Evolutionary conservation across 1,140 invertebrate genomes (phyloP).

Genomic region (Meloidogyne floridensis): DNA sequence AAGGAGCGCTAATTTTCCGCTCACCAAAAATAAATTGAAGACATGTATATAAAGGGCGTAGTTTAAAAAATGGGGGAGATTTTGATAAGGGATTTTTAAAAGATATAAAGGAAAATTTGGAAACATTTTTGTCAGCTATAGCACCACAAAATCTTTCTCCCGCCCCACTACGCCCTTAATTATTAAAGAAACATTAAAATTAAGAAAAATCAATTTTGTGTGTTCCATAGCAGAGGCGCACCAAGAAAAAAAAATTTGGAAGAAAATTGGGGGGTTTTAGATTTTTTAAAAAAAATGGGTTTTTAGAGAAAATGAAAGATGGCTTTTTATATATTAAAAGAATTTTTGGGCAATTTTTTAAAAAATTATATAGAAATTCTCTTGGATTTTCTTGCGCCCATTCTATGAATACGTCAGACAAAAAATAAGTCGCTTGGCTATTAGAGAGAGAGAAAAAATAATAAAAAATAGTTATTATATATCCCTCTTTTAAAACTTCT

Average conservation of each 20-base stretch:
- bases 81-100: neutral
- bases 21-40: neutral
- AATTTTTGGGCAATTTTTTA: neutral
- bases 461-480: neutral
- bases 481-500: neutral
- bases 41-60: neutral
- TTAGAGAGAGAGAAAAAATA: neutral
- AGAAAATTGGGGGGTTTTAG: neutral
- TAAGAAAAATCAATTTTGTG: slow-evolving; percentile 1
- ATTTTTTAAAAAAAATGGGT: neutral
- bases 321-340: neutral
- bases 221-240: neutral
- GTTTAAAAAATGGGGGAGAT: neutral
- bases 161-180: neutral
- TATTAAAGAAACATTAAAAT: neutral
- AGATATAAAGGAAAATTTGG: too few relatives aligned
- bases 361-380: neutral
- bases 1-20: neutral
- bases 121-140: too few relatives aligned
- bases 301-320: neutral
- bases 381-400: neutral
- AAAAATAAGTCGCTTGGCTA: neutral
- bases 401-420: neutral
- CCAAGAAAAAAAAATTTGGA: neutral
- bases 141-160: too few relatives aligned